phyloP scores from a whole-genome alignment of 1,140 invertebrate species.

The Periplaneta americana region DNA sequence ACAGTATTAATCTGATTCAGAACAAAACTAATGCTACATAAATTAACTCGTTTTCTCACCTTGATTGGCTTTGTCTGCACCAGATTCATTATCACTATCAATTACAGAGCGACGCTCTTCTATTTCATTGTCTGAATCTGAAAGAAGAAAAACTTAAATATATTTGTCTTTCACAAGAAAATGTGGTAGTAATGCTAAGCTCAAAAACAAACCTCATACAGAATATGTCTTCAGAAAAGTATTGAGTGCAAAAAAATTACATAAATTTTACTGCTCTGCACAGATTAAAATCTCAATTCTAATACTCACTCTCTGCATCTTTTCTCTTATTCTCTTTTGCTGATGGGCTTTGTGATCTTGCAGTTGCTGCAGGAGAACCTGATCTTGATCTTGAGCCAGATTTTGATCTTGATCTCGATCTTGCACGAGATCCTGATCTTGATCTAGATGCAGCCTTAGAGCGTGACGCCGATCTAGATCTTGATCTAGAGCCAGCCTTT shows the following conservation, averaged over 20 bases:
- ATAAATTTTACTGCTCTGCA: neutral
- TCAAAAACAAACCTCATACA: neutral
- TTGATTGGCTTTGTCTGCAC: constrained; percentile 1
- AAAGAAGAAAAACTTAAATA: constrained; percentile 6
- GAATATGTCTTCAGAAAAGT: neutral
- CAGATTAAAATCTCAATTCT: neutral
- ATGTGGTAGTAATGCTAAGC: neutral
- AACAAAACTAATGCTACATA: too few species aligned
- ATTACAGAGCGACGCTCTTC: constrained; percentile 30
- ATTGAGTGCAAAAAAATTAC: neutral
- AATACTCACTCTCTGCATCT: constrained; percentile 30
- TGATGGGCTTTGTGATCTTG: constrained; percentile 22
- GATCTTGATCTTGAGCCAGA: constrained; percentile 24
- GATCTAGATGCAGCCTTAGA: neutral
- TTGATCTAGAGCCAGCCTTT: constrained; percentile 13
- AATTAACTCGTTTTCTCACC: too few species aligned
- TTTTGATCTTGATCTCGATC: constrained; percentile 27
- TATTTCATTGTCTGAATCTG: constrained; percentile 23
- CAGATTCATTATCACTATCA: constrained; percentile 27
- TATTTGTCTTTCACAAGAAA: neutral
- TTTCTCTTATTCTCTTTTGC: constrained; percentile 27
- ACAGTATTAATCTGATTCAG: too few species aligned
- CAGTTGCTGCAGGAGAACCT: constrained; percentile 19
- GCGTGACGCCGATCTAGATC: constrained; percentile 2
- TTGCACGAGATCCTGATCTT: constrained; percentile 25